Evolutionary conservation across 2,797 vertebrate genomes (phyloP), one percentile per base, ranked within the genome.

Genomic region (Okamejei kenojei): DNA sequence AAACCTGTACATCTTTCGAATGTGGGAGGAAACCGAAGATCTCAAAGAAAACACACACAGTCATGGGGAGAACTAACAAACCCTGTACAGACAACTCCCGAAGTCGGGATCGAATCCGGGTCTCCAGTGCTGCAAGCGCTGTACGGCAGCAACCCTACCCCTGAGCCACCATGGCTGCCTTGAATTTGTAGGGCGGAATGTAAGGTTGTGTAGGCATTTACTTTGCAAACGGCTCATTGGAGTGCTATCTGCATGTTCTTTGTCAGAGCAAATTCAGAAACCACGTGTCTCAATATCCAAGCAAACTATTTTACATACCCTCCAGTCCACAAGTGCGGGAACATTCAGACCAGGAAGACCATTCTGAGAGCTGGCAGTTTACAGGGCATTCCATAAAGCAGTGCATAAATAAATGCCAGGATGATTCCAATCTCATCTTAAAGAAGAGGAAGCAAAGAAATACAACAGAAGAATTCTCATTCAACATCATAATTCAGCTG

Each of bases 331-430:
- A 99, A 6, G 97, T 97, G 93, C 97, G 97, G 10, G 98, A 98
- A 94, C 99, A 99, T 65, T 96, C 96, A 0, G 97, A 97, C 99
- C 99, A 99, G 0, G 96, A 63, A 0, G 98, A 98, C 99, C 99
- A 99, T 0, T 97, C 97, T 0, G 98, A 98, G 63, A 99, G 97
- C 7, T 96, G 95, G 94, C 99, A 99, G 96, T 97, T 98, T 94
- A 99, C 96, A 0, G 97, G 96, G 82, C 99, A 99, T 29, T 97
- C 96, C 63, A 98, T 97, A 94, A 95, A 93, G 10, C 99, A 99
- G 63, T 93, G 95, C 81, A 96, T 95, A 6, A 95, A 96, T 93
- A 97, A 96, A 94, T 94, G 96, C 96, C 95, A 93, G 0, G 96
- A 96, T 93, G 96, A 97, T 95, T 96, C 96, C 95, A 98, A 95